Conservation (phyloP, 2,113 vertebrate species). For the Platichthys stellatus region DNA sequence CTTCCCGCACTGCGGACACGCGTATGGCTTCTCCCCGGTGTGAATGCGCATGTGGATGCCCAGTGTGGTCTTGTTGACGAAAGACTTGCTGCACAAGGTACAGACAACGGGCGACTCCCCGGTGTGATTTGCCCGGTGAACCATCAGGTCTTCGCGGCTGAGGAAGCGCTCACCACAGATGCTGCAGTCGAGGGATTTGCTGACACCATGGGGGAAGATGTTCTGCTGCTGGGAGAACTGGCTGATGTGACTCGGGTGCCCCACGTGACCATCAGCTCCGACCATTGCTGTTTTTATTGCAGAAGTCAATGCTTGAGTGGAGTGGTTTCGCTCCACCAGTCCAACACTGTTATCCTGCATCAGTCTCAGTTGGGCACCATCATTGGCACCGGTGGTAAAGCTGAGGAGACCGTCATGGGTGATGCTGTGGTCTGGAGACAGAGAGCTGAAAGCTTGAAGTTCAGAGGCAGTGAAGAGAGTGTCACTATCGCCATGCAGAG, state of each 20-base stretch:
- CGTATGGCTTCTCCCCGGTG: constrained; percentile 87
- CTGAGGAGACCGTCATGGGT: constrained; percentile 44
- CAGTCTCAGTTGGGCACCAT: constrained; percentile 27
- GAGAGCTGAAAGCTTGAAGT: constrained; percentile 64
- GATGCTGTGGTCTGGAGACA: constrained; percentile 54
- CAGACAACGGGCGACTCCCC: constrained; percentile 72
- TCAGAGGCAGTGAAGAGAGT: constrained; percentile 64
- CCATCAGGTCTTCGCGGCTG: constrained; percentile 67
- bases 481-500: constrained; percentile 55
- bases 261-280: constrained; percentile 33
- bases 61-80: constrained; percentile 84
- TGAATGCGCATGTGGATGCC: constrained; percentile 86
- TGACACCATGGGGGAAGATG: constrained; percentile 1
- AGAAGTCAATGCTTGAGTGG: constrained; percentile 42
- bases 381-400: constrained; percentile 11
- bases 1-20: constrained; percentile 84
- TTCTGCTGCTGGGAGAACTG: constrained; percentile 62
- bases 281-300: constrained; percentile 19
- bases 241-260: constrained; percentile 44
- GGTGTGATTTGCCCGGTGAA: constrained; percentile 67
- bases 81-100: constrained; percentile 83
- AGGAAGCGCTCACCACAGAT: constrained; percentile 67
- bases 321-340: constrained; percentile 40
- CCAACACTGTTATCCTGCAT: constrained; percentile 39
- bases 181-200: constrained; percentile 67